Percentiles rank a stretch among this genome's conserved stretches.
Evolutionary conservation across 64 coral and sea anemone species (phyloP).

Genomic region (Hydrozoanthus tunicans): DNA sequence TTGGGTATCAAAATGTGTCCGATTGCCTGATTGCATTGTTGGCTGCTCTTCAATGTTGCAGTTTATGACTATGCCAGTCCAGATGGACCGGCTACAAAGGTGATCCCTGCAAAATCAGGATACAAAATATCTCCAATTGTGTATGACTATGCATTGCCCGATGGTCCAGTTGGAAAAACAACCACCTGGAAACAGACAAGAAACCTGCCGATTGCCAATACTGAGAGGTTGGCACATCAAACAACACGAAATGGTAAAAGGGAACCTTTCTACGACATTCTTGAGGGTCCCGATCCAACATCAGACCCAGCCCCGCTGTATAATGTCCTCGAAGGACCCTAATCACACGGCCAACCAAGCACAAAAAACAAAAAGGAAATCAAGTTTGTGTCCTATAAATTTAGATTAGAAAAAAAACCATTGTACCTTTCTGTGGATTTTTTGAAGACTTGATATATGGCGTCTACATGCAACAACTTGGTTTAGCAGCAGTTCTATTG

Average conservation of each 20-base stretch:
- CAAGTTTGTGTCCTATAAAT: not conserved
- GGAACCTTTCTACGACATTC: not conserved
- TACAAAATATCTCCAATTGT: not conserved
- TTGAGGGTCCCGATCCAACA: not conserved
- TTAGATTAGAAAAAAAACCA: too few relatives aligned
- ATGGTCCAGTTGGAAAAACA: not conserved
- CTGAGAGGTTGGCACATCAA: not conserved
- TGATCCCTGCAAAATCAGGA: not conserved
- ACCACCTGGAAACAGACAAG: not conserved
- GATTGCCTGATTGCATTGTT: not conserved
- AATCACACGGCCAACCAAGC: not conserved
- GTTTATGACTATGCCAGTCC: conserved; percentile 37
- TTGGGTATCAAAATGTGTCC: too few relatives aligned
- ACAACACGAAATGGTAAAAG: not conserved
- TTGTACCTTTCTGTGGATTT: too few relatives aligned
- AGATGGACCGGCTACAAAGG: not conserved
- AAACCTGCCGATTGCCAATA: too few relatives aligned
- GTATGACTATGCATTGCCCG: conserved; percentile 11
- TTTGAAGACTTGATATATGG: too few relatives aligned
- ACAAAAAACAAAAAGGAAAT: not conserved
- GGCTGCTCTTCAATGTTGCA: not conserved
- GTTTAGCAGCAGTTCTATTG: too few relatives aligned
- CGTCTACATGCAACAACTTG: too few relatives aligned
- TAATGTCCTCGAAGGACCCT: conserved; percentile 7
- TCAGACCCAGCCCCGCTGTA: not conserved